A percentile compares a stretch with the other conserved stretches of the same genome.
Conservation (phyloP, 1,140 invertebrate genomes). For the Grapholita molesta region DNA sequence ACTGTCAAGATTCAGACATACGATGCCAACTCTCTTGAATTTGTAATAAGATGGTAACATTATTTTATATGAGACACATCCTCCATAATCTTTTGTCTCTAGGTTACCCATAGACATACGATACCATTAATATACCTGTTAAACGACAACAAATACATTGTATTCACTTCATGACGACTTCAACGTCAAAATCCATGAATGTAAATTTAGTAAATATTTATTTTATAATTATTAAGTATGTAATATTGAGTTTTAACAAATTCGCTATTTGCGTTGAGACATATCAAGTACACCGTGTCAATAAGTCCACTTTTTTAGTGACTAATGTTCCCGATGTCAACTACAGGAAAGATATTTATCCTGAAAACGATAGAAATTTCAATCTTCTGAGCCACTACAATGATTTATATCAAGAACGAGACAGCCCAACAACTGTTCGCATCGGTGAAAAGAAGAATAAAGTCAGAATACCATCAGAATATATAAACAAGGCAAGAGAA, state of each 20-base stretch:
- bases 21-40: too few species aligned
- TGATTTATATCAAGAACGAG: slow-evolving; percentile 13
- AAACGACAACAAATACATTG: background rate
- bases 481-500: slow-evolving; percentile 53
- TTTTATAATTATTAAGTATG: slow-evolving; percentile 4
- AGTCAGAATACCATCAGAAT: slow-evolving; percentile 31
- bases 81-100: too few species aligned
- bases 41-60: too few species aligned
- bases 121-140: too few species aligned
- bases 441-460: slow-evolving; percentile 36
- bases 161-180: background rate
- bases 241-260: slow-evolving; percentile 34
- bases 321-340: slow-evolving; percentile 48
- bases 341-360: slow-evolving; percentile 18
- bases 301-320: slow-evolving; percentile 54
- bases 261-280: slow-evolving; percentile 43
- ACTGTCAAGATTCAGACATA: too few species aligned
- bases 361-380: slow-evolving; percentile 21
- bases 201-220: background rate
- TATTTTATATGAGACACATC: too few species aligned
- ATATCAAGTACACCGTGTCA: slow-evolving; percentile 57
- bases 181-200: background rate
- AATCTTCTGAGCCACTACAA: slow-evolving; percentile 34
- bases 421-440: slow-evolving; percentile 25
- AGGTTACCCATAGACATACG: too few species aligned